Percentiles rank a stretch among this genome's conserved stretches.
Conservation (phyloP, 2,113 vertebrate species). For the Sapajus apella region DNA sequence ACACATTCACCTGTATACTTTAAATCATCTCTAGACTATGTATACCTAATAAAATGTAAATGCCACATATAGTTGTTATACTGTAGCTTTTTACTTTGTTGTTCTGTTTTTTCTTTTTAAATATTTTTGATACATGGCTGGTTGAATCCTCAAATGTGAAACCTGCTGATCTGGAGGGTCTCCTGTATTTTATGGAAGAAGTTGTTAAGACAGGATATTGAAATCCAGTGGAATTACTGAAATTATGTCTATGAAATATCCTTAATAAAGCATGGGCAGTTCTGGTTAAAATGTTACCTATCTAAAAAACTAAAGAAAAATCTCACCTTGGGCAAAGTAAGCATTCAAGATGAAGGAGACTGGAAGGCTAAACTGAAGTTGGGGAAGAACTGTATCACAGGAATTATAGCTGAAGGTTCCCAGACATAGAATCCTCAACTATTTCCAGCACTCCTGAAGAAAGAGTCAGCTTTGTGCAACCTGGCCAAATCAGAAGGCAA, state of each 20-base stretch:
- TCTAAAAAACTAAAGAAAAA: slow-evolving; percentile 2
- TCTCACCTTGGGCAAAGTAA: background rate
- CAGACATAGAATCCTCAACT: background rate
- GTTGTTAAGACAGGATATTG: background rate
- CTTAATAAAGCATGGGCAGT: background rate
- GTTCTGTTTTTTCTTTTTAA: background rate
- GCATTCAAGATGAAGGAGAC: background rate
- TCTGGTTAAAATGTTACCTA: background rate
- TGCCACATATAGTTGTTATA: background rate
- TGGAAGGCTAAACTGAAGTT: background rate
- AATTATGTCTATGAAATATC: background rate
- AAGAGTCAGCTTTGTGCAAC: background rate
- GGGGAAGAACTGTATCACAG: background rate
- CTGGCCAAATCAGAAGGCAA: background rate
- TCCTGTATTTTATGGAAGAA: background rate
- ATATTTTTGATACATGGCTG: background rate
- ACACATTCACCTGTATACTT: background rate
- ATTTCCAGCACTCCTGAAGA: background rate
- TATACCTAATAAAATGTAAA: background rate
- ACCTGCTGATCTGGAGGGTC: background rate
- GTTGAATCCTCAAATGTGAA: background rate
- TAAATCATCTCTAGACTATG: background rate
- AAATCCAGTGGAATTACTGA: background rate
- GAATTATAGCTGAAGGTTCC: background rate
- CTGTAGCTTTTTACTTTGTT: background rate